Percentiles rank a stretch among this genome's conserved stretches.
Conservation (phyloP, 2,797 vertebrate genomes). For the Thripadectes ignobilis region DNA sequence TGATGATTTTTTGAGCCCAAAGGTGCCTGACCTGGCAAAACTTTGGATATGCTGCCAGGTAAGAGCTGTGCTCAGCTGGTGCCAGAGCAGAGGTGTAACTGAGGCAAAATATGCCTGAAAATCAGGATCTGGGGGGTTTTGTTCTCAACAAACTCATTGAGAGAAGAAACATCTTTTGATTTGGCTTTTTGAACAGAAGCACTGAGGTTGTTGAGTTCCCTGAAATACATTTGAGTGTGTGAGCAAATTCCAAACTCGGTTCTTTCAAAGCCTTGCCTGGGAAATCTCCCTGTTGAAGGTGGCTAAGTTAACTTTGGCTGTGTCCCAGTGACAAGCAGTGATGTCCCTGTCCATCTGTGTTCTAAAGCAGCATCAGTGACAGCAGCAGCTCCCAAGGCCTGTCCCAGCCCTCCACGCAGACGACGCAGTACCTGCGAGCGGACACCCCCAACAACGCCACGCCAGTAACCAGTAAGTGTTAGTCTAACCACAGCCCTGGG, state of each 20-base stretch:
- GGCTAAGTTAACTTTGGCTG: background rate
- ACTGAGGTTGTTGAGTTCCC: background rate
- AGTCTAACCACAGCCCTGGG: conserved; percentile 46
- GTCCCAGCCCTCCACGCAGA: conserved; percentile 97
- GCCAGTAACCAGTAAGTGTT: conserved; percentile 94
- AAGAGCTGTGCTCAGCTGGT: background rate
- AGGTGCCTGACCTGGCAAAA: background rate
- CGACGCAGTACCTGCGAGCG: conserved; percentile 96
- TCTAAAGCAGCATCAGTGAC: conserved; percentile 87
- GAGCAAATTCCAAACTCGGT: background rate
- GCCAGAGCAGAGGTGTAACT: background rate
- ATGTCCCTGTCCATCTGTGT: background rate
- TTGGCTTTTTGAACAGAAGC: background rate
- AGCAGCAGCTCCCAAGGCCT: conserved; percentile 97
- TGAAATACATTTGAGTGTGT: background rate
- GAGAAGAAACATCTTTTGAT: background rate
- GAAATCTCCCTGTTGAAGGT: background rate
- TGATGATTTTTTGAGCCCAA: background rate
- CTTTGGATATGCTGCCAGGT: background rate
- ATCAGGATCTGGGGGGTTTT: background rate
- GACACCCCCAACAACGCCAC: conserved; percentile 98
- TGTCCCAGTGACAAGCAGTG: background rate
- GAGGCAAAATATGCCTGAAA: background rate
- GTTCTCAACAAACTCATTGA: background rate
- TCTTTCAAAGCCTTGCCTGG: background rate